Base-by-base conservation (phyloP, 2,888 invertebrate species). In the Ypsolopha scabrella region DNA sequence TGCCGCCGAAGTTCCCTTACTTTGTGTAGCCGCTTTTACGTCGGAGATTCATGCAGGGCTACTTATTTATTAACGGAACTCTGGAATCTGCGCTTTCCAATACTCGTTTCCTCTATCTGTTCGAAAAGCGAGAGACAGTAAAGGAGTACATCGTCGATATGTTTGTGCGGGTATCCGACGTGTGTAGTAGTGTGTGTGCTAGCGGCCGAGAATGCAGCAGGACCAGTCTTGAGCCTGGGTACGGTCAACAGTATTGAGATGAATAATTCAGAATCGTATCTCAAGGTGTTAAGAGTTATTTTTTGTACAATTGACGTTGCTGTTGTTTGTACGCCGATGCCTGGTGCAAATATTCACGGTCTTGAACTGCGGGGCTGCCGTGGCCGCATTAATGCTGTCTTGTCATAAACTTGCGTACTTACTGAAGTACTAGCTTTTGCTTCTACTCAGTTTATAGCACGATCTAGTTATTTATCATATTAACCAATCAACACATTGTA, bases 121-220 rank as follows among this genome's bases (percentile, higher is more conserved):
- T 43, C 14, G 43, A 8, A 43, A 14, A n/a, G 43, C 41, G 41
- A 41, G 13, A 11, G 3, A 41, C 7, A 43, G 43, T 24, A 24
- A 24, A 24, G 24, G 24, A 24, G 24, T 13, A 43, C 43, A 7
- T 50, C 35, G 35, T 45, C 37, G 13, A 24, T 51, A 45, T 45
- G 35, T 46, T 34, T 46, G 35, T 46, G 38, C 11, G 24, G 44
- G 34, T 50, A 41, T 33, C n/a, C 13, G 41, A 8, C n/a, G 9
- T 39, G 38, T 36, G 24, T 24, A 24, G 24, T 24, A 4, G 24
- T 24, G 10, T 48, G 48, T 48, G 48, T 59, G 62, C 63, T 58
- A 60, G 65, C 62, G 63, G 60, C 58, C 58, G 72, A 71, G 80
- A 81, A 80, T 80, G 80, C 68, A 60, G 80, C 68, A 66, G 62